These are phyloP conservation scores for Sceloporus tristichus DNA, from an alignment of 2,113 vertebrate species.

Conservation along the genomic window DNA sequence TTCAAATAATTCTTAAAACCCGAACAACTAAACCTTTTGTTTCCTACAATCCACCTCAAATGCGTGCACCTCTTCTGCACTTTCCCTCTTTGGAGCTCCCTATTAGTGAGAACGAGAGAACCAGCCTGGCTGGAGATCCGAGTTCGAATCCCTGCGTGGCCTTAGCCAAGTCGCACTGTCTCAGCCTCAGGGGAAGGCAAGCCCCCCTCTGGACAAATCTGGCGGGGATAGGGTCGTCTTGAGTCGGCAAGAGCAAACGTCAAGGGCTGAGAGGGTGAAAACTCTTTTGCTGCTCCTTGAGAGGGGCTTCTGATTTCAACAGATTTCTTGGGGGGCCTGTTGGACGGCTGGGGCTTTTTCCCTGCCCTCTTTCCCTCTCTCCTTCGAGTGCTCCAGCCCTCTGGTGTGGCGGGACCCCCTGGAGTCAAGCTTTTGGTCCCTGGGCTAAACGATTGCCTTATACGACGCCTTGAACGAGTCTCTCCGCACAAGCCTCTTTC, in stretches of 20 bases:
- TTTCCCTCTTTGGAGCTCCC: background rate
- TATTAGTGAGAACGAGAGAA: background rate
- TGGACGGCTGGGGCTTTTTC: background rate
- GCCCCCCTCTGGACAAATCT: no score
- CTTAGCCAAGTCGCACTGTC: no score
- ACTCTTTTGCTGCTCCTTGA: background rate
- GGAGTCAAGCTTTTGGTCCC: conserved; percentile 34
- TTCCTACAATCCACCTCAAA: no score
- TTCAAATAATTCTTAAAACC: no score
- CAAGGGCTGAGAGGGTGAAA: background rate
- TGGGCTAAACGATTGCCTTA: conserved; percentile 56
- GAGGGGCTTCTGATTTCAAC: background rate
- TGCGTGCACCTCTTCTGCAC: no score
- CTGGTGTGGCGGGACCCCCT: background rate
- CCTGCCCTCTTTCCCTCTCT: background rate
- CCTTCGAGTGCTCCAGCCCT: background rate
- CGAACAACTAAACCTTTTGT: no score
- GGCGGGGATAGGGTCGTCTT: no score
- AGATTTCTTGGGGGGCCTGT: background rate
- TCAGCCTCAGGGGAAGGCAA: no score
- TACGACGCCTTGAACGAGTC: conserved; percentile 40
- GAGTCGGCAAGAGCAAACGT: no score
- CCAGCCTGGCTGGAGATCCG: background rate
- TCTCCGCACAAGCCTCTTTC: conserved; percentile 51
- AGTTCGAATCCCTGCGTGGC: no score